Conservation (phyloP, 2,888 invertebrate genomes). For the Eulithis prunata region DNA sequence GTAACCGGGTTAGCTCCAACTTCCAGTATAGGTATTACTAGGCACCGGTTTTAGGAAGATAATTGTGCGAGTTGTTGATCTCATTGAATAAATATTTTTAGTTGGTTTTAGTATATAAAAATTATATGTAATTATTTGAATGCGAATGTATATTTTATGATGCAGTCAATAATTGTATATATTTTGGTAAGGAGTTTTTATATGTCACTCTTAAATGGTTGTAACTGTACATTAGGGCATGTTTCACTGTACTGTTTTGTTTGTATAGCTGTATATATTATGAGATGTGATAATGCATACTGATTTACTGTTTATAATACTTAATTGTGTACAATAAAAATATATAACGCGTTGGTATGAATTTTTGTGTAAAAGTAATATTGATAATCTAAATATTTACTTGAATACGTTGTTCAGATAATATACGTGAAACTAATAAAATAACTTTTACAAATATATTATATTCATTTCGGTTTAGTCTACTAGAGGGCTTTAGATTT, state of each 20-base stretch:
- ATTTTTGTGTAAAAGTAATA: conserved; percentile 71
- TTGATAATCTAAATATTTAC: conserved; percentile 80
- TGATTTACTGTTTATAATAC: conserved; percentile 67
- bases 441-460: conserved; percentile 74
- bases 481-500: background rate
- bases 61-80: conserved; percentile 78
- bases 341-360: conserved; percentile 6
- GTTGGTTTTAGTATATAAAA: conserved; percentile 69
- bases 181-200: conserved; percentile 79
- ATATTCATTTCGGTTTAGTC: conserved; percentile 32
- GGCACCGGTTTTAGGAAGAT: conserved; percentile 45
- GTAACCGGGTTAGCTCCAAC: background rate
- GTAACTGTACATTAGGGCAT: conserved; percentile 58
- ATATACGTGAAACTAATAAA: conserved; percentile 80
- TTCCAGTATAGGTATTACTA: conserved; percentile 4
- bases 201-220: conserved; percentile 67
- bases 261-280: conserved; percentile 66
- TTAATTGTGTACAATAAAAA: conserved; percentile 67
- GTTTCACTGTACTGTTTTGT: conserved; percentile 67
- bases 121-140: conserved; percentile 71
- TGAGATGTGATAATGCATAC: conserved; percentile 78
- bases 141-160: conserved; percentile 75
- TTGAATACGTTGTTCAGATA: conserved; percentile 79
- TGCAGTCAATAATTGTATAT: conserved; percentile 73
- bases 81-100: conserved; percentile 68